These are phyloP conservation scores for Pasiphila rectangulata DNA, from an alignment of 2,888 invertebrate genomes.

Conservation along the genomic window DNA sequence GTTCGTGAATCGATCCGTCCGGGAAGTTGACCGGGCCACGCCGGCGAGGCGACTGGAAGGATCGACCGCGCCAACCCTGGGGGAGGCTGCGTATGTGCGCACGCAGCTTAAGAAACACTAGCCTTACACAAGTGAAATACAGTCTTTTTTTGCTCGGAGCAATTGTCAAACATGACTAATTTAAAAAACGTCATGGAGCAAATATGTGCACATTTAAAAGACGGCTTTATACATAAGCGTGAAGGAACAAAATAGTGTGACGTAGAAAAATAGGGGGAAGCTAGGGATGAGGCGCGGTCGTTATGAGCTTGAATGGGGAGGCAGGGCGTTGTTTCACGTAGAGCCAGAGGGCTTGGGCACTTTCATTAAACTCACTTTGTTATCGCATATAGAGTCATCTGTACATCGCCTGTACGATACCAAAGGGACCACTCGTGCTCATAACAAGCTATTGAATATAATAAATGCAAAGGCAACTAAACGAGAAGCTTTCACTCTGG, in stretches of 20 bases:
- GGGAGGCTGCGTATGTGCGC: slow-evolving; percentile 77
- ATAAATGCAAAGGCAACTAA: slow-evolving; percentile 4
- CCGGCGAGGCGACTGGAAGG: slow-evolving; percentile 77
- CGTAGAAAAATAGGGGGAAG: slow-evolving; percentile 39
- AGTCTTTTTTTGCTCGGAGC: slow-evolving; percentile 41
- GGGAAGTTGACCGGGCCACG: slow-evolving; percentile 69
- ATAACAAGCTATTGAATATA: slow-evolving; percentile 18
- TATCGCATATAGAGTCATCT: slow-evolving; percentile 40
- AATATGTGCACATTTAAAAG: slow-evolving; percentile 33
- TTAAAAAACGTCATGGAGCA: slow-evolving; percentile 46
- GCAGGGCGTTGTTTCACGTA: slow-evolving; percentile 64
- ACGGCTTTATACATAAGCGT: slow-evolving; percentile 34
- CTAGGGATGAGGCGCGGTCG: slow-evolving; percentile 66
- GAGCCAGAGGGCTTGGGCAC: slow-evolving; percentile 54
- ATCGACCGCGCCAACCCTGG: slow-evolving; percentile 75
- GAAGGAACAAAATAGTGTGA: slow-evolving; percentile 42
- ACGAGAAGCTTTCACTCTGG: not conserved
- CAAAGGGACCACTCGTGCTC: slow-evolving; percentile 28
- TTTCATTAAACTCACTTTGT: slow-evolving; percentile 61
- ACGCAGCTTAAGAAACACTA: slow-evolving; percentile 36
- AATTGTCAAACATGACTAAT: slow-evolving; percentile 39
- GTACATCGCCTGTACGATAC: slow-evolving; percentile 22
- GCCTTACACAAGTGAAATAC: slow-evolving; percentile 40
- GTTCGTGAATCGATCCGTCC: slow-evolving; percentile 47
- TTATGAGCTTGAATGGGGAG: slow-evolving; percentile 54